These are phyloP conservation scores for Pantelozetes paolii DNA, from an alignment of 2,888 invertebrate genomes.

Conservation along the genomic window DNA sequence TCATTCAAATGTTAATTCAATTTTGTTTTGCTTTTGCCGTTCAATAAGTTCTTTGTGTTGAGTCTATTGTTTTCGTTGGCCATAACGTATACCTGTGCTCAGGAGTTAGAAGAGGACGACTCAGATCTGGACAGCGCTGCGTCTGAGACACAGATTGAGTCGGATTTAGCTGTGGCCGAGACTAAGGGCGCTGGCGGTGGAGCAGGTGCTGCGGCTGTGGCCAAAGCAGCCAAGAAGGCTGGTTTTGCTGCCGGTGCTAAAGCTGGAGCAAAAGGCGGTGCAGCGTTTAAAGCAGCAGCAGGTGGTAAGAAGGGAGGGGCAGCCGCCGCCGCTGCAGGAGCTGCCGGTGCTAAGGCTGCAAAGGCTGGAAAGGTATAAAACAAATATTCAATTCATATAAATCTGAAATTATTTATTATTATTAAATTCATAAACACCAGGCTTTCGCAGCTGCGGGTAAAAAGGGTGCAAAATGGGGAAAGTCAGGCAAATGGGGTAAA, in stretches of 20 bases:
- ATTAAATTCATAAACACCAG: not conserved
- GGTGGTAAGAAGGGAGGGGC: conserved; percentile 32
- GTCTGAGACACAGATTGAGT: conserved; percentile 23
- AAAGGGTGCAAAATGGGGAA: conserved; percentile 31
- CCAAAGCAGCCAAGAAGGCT: conserved; percentile 33
- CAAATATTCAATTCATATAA: not conserved
- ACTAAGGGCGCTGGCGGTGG: conserved; percentile 1
- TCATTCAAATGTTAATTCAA: not conserved
- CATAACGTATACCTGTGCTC: conserved; percentile 19
- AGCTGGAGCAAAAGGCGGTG: conserved; percentile 36
- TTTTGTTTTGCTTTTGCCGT: not conserved
- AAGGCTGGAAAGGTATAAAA: conserved; percentile 13
- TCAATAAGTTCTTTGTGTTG: not conserved
- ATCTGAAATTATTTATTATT: not conserved
- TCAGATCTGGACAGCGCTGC: not conserved
- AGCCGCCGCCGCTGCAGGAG: conserved; percentile 30
- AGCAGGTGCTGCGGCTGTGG: conserved; percentile 34
- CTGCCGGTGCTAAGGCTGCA: conserved; percentile 14
- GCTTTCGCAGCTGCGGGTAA: conserved; percentile 11
- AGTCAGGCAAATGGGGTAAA: conserved; percentile 30
- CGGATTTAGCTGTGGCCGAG: conserved; percentile 27
- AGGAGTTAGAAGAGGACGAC: not conserved
- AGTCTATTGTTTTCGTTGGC: not conserved
- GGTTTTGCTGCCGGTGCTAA: conserved; percentile 37
- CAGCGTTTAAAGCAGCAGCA: conserved; percentile 31